Base-by-base conservation (phyloP, 2,888 invertebrate genomes). In the Sarcophaga subvicina region DNA sequence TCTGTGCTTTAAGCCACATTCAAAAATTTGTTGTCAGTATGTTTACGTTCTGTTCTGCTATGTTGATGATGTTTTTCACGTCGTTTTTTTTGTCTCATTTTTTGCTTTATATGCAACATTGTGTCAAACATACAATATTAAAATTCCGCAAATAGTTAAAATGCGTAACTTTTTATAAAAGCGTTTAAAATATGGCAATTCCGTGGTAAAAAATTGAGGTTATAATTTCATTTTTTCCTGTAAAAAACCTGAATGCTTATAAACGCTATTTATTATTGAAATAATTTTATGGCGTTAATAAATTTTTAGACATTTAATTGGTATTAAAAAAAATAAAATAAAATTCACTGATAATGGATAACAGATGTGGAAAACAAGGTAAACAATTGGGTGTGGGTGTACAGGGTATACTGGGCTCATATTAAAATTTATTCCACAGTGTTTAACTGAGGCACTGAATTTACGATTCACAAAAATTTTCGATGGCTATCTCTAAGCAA, bases 101-200 rank as follows among this genome's bases (percentile, higher is more conserved):
- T 71, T 70, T 72, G 64, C 70, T 62, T 83, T 54, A 60, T 54
- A 60, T 64, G 64, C 47, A 67, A 77, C 49, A 59, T 71, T 80
- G 82, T 80, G 88, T 88, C 84, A 88, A 88, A 88, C 87, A 88
- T 87, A 88, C 88, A 87, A 89, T 83, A 89, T 89, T 88, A 89
- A 89, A 89, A 89, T 89, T 89, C 88, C 87, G 69, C 85, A 89
- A 88, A 89, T 89, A 88, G 87, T 88, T 88, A 76, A 88, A 70
- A 83, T 88, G 86, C 87, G 70, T 83, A 84, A 83, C 75, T 81
- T 87, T 87, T 79, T 70, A 76, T 75, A 76, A 73, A 83, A 77
- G 64, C 83, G 81, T 83, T 82, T 82, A 80, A 81, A 82, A 71
- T 75, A 78, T 80, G 80, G 73, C 83, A 80, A 75, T 78, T 83